A percentile compares a stretch with the other conserved stretches of the same genome.
Conservation (phyloP, 2,888 invertebrate genomes). For the Leptopilina myrica region DNA sequence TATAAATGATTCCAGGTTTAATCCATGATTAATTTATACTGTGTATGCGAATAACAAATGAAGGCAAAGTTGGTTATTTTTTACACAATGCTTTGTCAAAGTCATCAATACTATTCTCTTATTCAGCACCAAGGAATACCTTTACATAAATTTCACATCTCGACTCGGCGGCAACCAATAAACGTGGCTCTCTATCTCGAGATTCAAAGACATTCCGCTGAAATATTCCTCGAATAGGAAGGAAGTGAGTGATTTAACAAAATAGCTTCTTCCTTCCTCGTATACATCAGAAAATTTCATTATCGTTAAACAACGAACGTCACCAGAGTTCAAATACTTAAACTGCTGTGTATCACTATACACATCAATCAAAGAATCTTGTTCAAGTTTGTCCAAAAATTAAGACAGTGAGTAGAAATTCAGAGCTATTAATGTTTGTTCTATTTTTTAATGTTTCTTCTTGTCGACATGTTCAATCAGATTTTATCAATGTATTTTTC, state of each 20-base stretch:
- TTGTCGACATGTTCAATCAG: not conserved
- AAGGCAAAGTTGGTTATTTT: conserved; percentile 41
- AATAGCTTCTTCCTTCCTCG: conserved; percentile 22
- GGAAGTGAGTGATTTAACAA: conserved; percentile 17
- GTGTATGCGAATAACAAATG: too few relatives aligned
- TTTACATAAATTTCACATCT: conserved; percentile 55
- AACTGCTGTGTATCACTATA: not conserved
- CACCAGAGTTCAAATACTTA: not conserved
- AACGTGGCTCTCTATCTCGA: conserved; percentile 48
- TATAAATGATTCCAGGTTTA: too few relatives aligned
- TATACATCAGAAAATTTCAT: conserved; percentile 22
- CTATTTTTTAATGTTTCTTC: too few relatives aligned
- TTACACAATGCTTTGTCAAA: conserved; percentile 42
- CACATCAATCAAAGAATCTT: not conserved
- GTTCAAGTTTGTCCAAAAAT: too few relatives aligned
- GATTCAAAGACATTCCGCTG: conserved; percentile 53
- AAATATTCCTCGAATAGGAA: conserved; percentile 44
- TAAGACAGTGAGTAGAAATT: too few relatives aligned
- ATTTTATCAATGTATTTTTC: not conserved
- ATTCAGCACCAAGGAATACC: conserved; percentile 50
- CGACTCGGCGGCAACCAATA: conserved; percentile 52
- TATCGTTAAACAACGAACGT: not conserved
- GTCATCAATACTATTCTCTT: conserved; percentile 43
- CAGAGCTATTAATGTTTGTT: too few relatives aligned
- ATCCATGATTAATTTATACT: too few relatives aligned